These are phyloP conservation scores for Papilio polytes DNA, from an alignment of 1,140 invertebrate genomes.

Conservation along the genomic window DNA sequence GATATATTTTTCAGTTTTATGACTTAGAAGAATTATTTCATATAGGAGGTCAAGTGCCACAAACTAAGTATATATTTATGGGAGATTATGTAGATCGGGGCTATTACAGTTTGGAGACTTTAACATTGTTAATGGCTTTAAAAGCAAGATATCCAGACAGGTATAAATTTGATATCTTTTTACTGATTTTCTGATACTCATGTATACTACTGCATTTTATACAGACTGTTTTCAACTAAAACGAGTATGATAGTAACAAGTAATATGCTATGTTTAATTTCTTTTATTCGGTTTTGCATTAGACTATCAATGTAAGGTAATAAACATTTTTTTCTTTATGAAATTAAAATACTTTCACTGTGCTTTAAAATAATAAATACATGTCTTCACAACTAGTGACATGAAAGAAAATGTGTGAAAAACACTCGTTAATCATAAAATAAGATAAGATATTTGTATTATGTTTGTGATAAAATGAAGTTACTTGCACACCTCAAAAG, in stretches of 20 bases:
- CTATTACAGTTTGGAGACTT: slow-evolving; percentile 97
- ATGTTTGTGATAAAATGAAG: neutral
- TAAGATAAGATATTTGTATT: neutral
- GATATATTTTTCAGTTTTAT: slow-evolving; percentile 91
- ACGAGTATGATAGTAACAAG: neutral
- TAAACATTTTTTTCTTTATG: neutral
- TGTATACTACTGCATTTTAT: neutral
- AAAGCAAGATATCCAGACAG: slow-evolving; percentile 88
- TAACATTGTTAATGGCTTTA: slow-evolving; percentile 96
- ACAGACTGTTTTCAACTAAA: neutral
- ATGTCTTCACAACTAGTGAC: neutral
- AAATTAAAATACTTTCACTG: neutral
- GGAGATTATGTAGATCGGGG: slow-evolving; percentile 98
- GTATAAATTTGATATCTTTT: slow-evolving; percentile 49
- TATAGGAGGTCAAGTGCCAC: slow-evolving; percentile 94
- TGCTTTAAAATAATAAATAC: neutral
- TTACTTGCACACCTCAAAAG: neutral
- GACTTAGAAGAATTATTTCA: slow-evolving; percentile 97
- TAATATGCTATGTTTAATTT: neutral
- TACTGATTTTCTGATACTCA: neutral
- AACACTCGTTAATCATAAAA: neutral
- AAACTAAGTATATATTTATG: slow-evolving; percentile 98
- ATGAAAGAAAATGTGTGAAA: neutral
- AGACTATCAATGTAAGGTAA: too few species aligned
- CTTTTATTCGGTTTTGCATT: neutral